Base-by-base conservation (phyloP, 2,888 invertebrate genomes). In the Sclerodermus sp. region DNA sequence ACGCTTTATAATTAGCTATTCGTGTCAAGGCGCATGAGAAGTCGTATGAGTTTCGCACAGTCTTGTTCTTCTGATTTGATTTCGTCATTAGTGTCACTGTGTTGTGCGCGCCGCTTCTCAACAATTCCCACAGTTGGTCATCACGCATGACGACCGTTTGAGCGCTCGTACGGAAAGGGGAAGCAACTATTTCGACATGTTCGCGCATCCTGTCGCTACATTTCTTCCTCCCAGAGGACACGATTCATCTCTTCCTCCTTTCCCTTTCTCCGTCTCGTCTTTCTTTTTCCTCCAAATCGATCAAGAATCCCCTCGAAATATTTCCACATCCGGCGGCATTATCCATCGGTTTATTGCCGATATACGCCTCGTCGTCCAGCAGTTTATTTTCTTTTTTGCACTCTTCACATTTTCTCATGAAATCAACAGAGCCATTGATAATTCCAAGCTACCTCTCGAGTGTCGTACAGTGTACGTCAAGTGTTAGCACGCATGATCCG, bases 71-170 rank as follows among this genome's bases (percentile, higher is more conserved):
- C 13, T 34, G 13, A 12, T 34, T 34, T 34, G 13, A 34, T 34
- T 34, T 46, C 44, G 50, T 57, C 49, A 45, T 55, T 55, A 58
- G 50, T 16, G 49, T 59, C 59, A 39, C 43, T 43, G 53, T 54
- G 44, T 37, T 30, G 37, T 56, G 46, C 37, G 18, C 13, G 4
- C 23, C 4, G 34, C 34, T 4, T 13, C 44, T 40, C 39, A 45
- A 53, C 34, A 38, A 47, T 62, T 62, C 57, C 53, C 59, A 60
- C 51, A 53, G 44, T 49, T 43, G 52, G 52, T 49, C 49, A 32
- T 17, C 42, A 14, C 39, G 44, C 41, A 37, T 39, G 40, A 49
- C 51, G 47, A 39, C 18, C 17, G 36, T 48, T 42, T 36, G 14
- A 2, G 39, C 34, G 30, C 15, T 13, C 37, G 31, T n/a, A 43